Base-by-base conservation (phyloP, 2,888 invertebrate genomes). In the Polyommatus icarus region DNA sequence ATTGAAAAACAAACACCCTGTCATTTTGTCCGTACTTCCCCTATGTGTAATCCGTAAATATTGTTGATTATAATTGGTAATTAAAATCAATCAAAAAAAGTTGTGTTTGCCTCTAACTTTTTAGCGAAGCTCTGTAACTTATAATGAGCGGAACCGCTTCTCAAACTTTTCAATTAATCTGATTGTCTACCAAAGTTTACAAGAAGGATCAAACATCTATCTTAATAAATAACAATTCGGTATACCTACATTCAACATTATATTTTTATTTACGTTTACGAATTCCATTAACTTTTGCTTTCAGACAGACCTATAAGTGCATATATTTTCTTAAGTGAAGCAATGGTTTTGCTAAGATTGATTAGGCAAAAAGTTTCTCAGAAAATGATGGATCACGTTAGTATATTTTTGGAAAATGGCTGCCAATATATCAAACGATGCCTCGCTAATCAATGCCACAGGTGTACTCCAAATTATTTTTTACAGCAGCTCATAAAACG, bases 381-480 rank as follows among this genome's bases (percentile, higher is more conserved):
- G 59, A 61, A 20, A 61, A 61, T 20, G 61, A 61, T 61, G 61
- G 61, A 24, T 18, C 6, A 29, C 18, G 32, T 67, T 5, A 3
- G 54, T 15, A 32, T 29, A 15, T 67, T 29, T 29, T 20, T 29
- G 15, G 67, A 32, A 67, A 12, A 67, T 67, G 67, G 15, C 67
- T 67, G 67, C 29, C 61, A 12, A 61, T 67, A 67, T 29, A 67
- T 32, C 29, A 29, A 29, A 29, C 4, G 15, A 15, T 67, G 29
- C 5, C 67, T 32, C 15, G 67, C 67, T 67, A 12, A 15, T 67
- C 67, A 18, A 67, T 29, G 67, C 67, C 46, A 20, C 73, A 73
- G 73, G 73, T 73, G 73, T 46, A n/a, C 40, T 72, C 46, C 40
- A 73, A 73, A 15, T 73, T 73, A 46, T 46, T 73, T 54, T 46